Evolutionary conservation across 2,113 vertebrate genomes (phyloP).

Genomic region (Promerops cafer): DNA sequence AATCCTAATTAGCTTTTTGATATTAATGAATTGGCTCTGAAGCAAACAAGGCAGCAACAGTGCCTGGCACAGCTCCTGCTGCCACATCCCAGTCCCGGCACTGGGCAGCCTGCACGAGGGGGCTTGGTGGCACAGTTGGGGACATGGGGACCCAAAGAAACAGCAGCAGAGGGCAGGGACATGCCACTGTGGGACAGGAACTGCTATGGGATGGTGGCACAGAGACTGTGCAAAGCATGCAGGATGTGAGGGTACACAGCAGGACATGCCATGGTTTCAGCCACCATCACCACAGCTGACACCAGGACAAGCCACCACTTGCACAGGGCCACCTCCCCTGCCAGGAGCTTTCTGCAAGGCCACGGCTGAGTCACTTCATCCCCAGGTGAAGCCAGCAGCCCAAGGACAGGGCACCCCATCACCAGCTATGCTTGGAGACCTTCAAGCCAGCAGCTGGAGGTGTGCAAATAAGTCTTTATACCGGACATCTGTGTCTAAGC

Average conservation of each 20-base stretch:
- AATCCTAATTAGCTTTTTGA: slow-evolving; percentile 47
- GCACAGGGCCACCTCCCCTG: background rate
- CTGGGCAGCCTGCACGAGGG: accelerated
- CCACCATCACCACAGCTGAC: background rate
- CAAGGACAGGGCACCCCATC: background rate
- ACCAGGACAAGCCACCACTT: background rate
- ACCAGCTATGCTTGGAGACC: background rate
- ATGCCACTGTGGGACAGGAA: background rate
- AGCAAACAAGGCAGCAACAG: background rate
- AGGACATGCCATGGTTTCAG: accelerated
- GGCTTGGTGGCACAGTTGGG: background rate
- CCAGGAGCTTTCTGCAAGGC: background rate
- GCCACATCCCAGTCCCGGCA: background rate
- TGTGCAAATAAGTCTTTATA: accelerated
- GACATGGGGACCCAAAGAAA: background rate
- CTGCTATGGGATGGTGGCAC: background rate
- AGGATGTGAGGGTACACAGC: accelerated
- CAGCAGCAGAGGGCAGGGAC: accelerated
- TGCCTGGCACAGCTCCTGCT: background rate
- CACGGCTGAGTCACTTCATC: background rate
- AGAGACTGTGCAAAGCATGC: background rate
- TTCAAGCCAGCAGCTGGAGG: background rate
- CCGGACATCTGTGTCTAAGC: accelerated
- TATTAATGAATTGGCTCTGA: slow-evolving; percentile 15
- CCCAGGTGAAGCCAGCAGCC: background rate